phyloP scores from a whole-genome alignment of 2,888 invertebrate species.

The Terebella lapidaria region DNA sequence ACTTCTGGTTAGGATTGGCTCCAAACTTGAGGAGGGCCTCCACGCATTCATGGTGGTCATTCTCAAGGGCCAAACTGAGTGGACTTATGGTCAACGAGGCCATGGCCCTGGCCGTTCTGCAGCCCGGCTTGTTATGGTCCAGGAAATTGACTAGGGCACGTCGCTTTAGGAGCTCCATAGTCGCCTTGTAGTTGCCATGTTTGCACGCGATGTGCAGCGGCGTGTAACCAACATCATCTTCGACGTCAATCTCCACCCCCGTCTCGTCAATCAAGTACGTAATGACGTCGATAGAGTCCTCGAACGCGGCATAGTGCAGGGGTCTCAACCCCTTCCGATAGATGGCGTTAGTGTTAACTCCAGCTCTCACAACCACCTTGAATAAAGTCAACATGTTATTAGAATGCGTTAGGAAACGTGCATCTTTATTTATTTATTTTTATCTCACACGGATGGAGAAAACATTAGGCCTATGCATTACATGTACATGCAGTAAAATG shows the following conservation, averaged over 20 bases:
- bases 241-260: conserved; percentile 56
- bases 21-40: conserved; percentile 72
- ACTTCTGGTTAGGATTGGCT: conserved; percentile 85
- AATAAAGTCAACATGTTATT: no score
- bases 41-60: conserved; percentile 68
- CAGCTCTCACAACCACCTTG: conserved; percentile 68
- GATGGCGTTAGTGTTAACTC: conserved; percentile 64
- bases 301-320: conserved; percentile 88
- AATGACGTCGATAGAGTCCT: conserved; percentile 70
- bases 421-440: no score
- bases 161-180: conserved; percentile 63
- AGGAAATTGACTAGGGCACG: conserved; percentile 74
- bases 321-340: conserved; percentile 83
- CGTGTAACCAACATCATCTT: conserved; percentile 82
- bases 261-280: conserved; percentile 70
- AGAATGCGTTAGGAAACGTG: no score
- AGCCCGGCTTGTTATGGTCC: conserved; percentile 20
- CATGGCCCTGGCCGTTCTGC: conserved; percentile 1
- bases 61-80: conserved; percentile 79
- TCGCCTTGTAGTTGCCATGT: conserved; percentile 62
- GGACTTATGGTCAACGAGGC: conserved; percentile 55
- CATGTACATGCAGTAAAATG: no score
- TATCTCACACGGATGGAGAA: no score
- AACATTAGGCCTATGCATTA: no score
- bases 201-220: conserved; percentile 86